phyloP scores from a whole-genome alignment of 2,113 vertebrate species.

The Embiotoca jacksoni region DNA sequence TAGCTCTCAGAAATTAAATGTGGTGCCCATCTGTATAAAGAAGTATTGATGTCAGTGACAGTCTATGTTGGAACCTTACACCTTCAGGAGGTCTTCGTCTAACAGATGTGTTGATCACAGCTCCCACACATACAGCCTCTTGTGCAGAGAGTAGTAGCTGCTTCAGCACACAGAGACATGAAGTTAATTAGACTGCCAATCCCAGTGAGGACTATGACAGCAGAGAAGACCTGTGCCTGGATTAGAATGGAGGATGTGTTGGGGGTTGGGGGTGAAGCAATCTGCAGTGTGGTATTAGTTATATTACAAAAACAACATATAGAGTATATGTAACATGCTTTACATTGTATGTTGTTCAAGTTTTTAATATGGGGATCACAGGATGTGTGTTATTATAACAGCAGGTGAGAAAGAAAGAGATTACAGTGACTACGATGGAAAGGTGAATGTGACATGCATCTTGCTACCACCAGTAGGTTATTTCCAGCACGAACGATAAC shows the following conservation, averaged over 20 bases:
- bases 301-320: constrained; percentile 11
- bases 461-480: too few species aligned
- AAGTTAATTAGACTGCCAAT: constrained; percentile 81
- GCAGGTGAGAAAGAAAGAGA: not conserved
- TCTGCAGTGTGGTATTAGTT: constrained; percentile 40
- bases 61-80: not conserved
- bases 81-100: constrained; percentile 28
- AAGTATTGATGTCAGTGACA: not conserved
- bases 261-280: constrained; percentile 6
- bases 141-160: constrained; percentile 30
- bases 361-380: not conserved
- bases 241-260: constrained; percentile 32
- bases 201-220: constrained; percentile 60
- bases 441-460: not conserved
- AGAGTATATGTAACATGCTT: not conserved
- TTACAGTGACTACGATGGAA: constrained; percentile 7
- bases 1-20: constrained; percentile 1
- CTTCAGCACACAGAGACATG: constrained; percentile 67
- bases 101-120: constrained; percentile 29
- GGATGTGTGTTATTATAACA: constrained; percentile 1
- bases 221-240: constrained; percentile 45
- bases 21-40: not conserved
- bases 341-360: not conserved
- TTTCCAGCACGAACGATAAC: too few species aligned
- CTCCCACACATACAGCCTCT: constrained; percentile 36